These are phyloP conservation scores for Laticauda laticaudata DNA, from an alignment of 2,113 vertebrate species.

Conservation along the genomic window DNA sequence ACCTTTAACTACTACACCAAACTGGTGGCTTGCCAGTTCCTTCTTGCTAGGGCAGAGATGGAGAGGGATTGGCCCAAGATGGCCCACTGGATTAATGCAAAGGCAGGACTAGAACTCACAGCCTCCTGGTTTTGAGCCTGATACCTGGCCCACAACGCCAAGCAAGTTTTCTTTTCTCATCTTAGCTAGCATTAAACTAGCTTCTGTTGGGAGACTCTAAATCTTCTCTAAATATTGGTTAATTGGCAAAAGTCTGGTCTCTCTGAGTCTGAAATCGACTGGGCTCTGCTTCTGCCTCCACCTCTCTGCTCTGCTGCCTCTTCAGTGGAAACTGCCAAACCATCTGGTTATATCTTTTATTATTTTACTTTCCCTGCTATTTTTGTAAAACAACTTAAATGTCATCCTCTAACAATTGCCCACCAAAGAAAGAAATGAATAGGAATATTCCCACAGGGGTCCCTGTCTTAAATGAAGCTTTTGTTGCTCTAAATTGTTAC, in stretches of 20 bases:
- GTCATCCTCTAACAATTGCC: conserved; percentile 70
- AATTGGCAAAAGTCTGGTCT: neutral
- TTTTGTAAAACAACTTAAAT: conserved; percentile 69
- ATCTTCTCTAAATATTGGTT: neutral
- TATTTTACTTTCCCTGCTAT: conserved; percentile 45
- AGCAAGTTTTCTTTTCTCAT: neutral
- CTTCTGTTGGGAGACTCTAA: neutral
- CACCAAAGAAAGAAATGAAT: conserved; percentile 65
- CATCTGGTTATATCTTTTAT: conserved; percentile 4
- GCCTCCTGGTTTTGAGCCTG: neutral
- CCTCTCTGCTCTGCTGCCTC: too few relatives aligned
- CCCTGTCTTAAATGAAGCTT: conserved; percentile 71
- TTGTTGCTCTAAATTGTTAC: conserved; percentile 74
- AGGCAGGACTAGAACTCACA: too few relatives aligned
- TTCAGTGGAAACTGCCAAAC: neutral
- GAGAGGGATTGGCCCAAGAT: too few relatives aligned
- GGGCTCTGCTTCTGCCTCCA: neutral
- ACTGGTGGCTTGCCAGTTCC: too few relatives aligned
- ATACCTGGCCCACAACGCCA: neutral
- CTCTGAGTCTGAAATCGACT: neutral
- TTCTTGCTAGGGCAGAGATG: too few relatives aligned
- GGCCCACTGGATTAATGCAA: too few relatives aligned
- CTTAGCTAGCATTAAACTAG: neutral
- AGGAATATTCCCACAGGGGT: conserved; percentile 70
- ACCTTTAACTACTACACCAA: too few relatives aligned